Conservation (phyloP, 1,140 invertebrate genomes). For the Orchesella cincta region DNA sequence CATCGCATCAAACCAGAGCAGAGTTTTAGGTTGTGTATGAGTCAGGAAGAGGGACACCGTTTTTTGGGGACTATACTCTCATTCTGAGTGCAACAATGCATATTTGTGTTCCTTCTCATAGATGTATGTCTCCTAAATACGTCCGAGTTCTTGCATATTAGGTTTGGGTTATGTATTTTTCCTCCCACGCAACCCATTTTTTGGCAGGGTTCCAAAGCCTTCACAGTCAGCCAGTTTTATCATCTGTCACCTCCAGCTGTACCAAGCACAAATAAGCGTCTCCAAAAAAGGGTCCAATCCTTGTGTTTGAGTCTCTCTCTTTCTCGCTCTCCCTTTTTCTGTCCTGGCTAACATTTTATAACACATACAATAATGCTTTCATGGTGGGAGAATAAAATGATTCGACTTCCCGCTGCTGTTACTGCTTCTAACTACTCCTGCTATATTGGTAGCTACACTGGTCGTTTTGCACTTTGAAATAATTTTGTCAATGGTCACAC, state of each 20-base stretch:
- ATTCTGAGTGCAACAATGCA: too few relatives aligned
- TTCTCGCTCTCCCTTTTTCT: background rate
- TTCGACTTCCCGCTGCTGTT: background rate
- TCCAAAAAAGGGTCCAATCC: background rate
- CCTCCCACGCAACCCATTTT: constrained; percentile 44
- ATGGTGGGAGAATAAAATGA: background rate
- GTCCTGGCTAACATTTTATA: background rate
- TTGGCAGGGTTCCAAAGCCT: constrained; percentile 41
- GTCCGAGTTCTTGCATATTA: too few relatives aligned
- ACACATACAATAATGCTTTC: background rate
- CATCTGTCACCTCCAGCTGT: constrained; percentile 48
- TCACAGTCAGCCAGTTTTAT: constrained; percentile 40
- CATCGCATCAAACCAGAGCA: too few relatives aligned
- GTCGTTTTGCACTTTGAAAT: too few relatives aligned
- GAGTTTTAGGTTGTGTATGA: too few relatives aligned
- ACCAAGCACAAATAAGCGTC: constrained; percentile 30
- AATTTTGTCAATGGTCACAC: too few relatives aligned
- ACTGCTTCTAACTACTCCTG: background rate
- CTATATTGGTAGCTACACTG: background rate
- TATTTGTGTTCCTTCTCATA: too few relatives aligned
- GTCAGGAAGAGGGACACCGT: too few relatives aligned
- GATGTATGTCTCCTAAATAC: too few relatives aligned
- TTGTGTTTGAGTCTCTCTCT: background rate
- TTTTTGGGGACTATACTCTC: too few relatives aligned
- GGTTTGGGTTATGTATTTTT: too few relatives aligned